These are phyloP conservation scores for Cheilosia vernalis DNA, from an alignment of 2,888 invertebrate species.

Conservation along the genomic window DNA sequence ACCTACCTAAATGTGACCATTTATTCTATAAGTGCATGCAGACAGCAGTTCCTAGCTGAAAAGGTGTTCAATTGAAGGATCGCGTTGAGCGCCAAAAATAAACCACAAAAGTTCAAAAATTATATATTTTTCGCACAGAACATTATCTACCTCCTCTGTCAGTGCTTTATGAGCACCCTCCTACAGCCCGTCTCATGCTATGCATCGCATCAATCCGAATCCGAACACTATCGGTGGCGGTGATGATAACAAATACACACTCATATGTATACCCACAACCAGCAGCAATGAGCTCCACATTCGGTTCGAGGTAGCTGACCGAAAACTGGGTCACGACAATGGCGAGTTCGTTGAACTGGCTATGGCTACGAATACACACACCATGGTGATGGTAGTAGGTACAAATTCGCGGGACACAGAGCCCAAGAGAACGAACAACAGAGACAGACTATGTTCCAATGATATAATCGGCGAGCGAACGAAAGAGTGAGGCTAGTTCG, in stretches of 20 bases:
- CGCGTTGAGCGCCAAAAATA: conserved; percentile 21
- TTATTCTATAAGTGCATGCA: too few species aligned
- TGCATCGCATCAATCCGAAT: conserved; percentile 10
- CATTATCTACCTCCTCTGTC: conserved; percentile 63
- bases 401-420: conserved; percentile 77
- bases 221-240: conserved; percentile 22
- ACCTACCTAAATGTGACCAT: conserved; percentile 11
- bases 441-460: conserved; percentile 31
- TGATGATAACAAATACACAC: conserved; percentile 62
- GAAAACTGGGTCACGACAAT: conserved; percentile 84
- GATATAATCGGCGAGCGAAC: conserved; percentile 14
- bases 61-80: background rate
- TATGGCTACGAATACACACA: conserved; percentile 76
- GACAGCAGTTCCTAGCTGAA: conserved; percentile 6
- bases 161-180: conserved; percentile 37
- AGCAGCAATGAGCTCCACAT: conserved; percentile 81
- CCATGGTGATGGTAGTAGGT: conserved; percentile 25
- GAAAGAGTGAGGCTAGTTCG: conserved; percentile 62
- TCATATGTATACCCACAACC: conserved; percentile 34
- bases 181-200: conserved; percentile 21
- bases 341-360: conserved; percentile 84
- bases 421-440: conserved; percentile 33
- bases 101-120: conserved; percentile 19
- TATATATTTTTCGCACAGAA: conserved; percentile 51
- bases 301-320: conserved; percentile 83